Conservation (phyloP, 2,888 invertebrate species). For the Sphaerophoria rueppellii region DNA sequence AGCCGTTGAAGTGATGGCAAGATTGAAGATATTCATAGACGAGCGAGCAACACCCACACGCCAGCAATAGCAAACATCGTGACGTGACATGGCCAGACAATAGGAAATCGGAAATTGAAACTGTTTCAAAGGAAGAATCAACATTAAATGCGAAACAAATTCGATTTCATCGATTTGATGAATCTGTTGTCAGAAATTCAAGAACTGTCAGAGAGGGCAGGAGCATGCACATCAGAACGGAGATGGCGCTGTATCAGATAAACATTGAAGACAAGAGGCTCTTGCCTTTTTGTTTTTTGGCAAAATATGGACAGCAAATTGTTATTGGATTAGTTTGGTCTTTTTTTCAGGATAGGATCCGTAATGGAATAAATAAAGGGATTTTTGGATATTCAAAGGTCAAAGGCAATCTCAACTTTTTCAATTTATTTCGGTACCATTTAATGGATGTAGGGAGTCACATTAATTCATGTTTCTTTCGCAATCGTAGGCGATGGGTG, state of each 20-base stretch:
- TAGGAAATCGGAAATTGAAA: conserved; percentile 63
- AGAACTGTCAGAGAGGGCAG: neutral
- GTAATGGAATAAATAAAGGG: too few relatives aligned
- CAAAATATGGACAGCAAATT: too few relatives aligned
- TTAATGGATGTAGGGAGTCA: too few relatives aligned
- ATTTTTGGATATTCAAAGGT: too few relatives aligned
- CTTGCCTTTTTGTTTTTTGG: too few relatives aligned
- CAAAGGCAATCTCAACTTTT: too few relatives aligned
- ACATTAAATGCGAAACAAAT: conserved; percentile 41
- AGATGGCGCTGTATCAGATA: conserved; percentile 22
- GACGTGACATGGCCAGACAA: conserved; percentile 48
- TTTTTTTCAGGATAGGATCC: too few relatives aligned
- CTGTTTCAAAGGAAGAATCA: conserved; percentile 42
- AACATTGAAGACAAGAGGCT: too few relatives aligned
- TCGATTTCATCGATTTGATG: conserved; percentile 57
- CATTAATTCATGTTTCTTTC: too few relatives aligned
- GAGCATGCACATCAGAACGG: neutral
- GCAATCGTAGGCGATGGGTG: too few relatives aligned
- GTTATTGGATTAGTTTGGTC: too few relatives aligned
- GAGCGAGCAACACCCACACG: conserved; percentile 37
- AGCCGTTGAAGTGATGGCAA: neutral
- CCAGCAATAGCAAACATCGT: neutral
- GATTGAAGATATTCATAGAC: neutral
- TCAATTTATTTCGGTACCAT: too few relatives aligned
- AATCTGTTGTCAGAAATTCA: conserved; percentile 48